Base-by-base conservation (phyloP, 2,888 invertebrate species). In the Oithona nana region DNA sequence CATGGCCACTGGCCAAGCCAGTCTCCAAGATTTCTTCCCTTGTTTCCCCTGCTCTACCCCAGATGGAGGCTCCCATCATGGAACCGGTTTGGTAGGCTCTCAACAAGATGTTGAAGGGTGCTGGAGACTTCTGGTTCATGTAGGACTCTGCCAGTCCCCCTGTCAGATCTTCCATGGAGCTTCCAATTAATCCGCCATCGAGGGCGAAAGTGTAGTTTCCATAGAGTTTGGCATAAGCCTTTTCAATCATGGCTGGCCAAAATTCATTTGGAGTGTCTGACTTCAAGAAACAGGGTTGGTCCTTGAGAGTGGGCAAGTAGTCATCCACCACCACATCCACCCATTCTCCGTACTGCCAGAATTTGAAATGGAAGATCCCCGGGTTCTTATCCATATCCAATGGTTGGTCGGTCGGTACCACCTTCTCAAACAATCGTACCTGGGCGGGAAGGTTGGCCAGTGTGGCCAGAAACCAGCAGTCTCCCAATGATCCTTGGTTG, bases 141-240 rank as follows among this genome's bases (percentile, higher is more conserved):
- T n/a, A n/a, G n/a, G n/a, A n/a, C n/a, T n/a, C n/a, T n/a, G n/a
- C n/a, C n/a, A n/a, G n/a, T n/a, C n/a, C n/a, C n/a, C n/a, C 50
- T 0, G 97, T 97, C 73, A 98, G 97, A 76, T 98, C 98, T 74
- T 95, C 95, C 87, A 98, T 90, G 0, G 97, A 98, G 73, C 98
- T 98, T 70, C 90, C 89, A 0, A 95, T 93, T 0, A 92, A 88
- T 20, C 98, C 97, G 28, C 97, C 97, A 73, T 92, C 92, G 0
- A 98, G 78, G 0, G 94, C n/a, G n/a, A n/a, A 88, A 72, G 98
- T 98, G 73, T 99, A 98, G 0, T 92, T 94, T 1, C 97, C 97
- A 73, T 92, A 88, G 62, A 98, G 75, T 79, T 93, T n/a, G n/a
- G n/a, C n/a, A n/a, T n/a, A n/a, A n/a, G n/a, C n/a, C n/a, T n/a